Evolutionary conservation across 2,113 vertebrate genomes (phyloP), one percentile per base, ranked within the genome.

Genomic region (Vulpes vulpes): DNA sequence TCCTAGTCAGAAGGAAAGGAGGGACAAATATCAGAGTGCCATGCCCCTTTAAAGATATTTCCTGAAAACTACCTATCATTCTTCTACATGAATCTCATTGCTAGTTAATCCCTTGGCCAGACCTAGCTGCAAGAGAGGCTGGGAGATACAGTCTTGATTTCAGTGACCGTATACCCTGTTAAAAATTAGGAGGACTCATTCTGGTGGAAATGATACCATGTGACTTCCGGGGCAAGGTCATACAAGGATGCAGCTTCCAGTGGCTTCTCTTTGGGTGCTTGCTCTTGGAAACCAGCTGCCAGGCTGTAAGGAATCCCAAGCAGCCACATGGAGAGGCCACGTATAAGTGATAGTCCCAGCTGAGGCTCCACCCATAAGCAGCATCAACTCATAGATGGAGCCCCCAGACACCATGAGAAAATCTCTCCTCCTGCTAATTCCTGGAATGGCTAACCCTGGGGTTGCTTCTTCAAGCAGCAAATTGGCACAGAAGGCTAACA

Each of bases 1-100:
- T 43, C 82, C 78, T 43, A 82, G 93, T 19, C 38, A 71, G 15
- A 38, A 62, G 88, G 74, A 81, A 94, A 74, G 51, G 78, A 94
- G 35, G 30, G 32, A 69, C 22, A 59, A 59, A 59, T 57, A 94
- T 80, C 74, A 59, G 49, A 67, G 60, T n/a, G 10, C 62, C 30
- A 38, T 22, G 22, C 57, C 22, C 76, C 32, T 81, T 89, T 69
- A 94, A 94, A 81, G 74, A 51, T 60, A 71, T 38, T 71, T 81
- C 9, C 0, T 2, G n/a, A 69, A 51, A 94, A 81, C 49, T 35
- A 30, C 22, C 22, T 12, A 15, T 12, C 49, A n/a, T 81, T 81
- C 35, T 88, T 71, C 53, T 59, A 32, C 11, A 80, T 60, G 35
- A 80, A 16, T 71, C 8, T 59, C 35, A 80, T 35, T 62, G 38